Percentiles rank a stretch among this genome's conserved stretches.
phyloP scores from a whole-genome alignment of 2,797 vertebrate species.

The Malacoraja senta region DNA sequence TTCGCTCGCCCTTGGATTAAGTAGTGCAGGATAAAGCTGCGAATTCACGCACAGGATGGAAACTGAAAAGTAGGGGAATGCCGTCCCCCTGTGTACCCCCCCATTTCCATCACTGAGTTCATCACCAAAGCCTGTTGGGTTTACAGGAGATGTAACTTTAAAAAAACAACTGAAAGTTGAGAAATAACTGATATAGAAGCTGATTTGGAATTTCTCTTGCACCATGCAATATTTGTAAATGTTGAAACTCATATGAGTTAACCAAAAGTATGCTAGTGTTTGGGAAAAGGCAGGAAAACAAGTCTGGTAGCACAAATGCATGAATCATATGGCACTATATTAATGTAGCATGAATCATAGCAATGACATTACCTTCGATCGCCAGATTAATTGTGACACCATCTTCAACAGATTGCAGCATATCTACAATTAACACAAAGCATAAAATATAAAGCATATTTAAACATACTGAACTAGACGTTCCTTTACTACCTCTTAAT shows the following conservation, averaged over 20 bases:
- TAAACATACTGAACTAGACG: neutral
- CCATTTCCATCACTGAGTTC: no score
- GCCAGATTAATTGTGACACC: constrained; percentile 60
- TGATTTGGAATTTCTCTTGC: no score
- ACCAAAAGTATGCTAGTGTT: neutral
- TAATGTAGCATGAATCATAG: constrained; percentile 41
- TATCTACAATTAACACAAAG: constrained; percentile 52
- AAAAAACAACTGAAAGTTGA: neutral
- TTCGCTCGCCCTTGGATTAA: no score
- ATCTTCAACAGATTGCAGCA: constrained; percentile 67
- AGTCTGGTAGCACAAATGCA: neutral
- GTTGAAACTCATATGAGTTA: neutral
- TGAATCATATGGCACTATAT: neutral
- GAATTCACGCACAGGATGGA: no score
- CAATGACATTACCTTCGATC: constrained; percentile 68
- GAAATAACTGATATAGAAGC: neutral
- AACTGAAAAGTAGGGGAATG: no score
- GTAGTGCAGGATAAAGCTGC: no score
- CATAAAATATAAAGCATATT: neutral
- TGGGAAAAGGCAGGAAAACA: neutral
- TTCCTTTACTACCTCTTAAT: no score
- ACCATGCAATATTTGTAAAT: neutral
- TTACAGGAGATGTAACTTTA: neutral
- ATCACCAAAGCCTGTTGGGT: no score
- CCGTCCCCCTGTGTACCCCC: no score